Conservation (phyloP, 2,797 vertebrate genomes). For the Spheniscus humboldti region DNA sequence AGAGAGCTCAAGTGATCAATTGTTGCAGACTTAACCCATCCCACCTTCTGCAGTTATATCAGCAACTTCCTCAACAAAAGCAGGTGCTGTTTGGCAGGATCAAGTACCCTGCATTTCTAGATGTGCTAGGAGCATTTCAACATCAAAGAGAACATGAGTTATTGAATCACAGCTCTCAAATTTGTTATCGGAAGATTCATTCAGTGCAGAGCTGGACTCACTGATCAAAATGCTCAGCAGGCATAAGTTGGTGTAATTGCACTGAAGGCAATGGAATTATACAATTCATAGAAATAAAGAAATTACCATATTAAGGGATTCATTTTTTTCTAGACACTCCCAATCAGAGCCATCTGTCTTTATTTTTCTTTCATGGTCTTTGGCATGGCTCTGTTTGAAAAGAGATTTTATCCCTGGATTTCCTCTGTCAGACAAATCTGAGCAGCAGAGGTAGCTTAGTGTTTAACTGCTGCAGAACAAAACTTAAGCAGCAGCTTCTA, state of each 20-base stretch:
- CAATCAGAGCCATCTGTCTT: neutral
- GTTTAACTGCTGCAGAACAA: conserved; percentile 4
- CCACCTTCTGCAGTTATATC: neutral
- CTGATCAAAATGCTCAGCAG: neutral
- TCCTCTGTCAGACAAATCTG: conserved; percentile 34
- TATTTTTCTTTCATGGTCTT: neutral
- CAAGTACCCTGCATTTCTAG: neutral
- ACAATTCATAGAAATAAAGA: neutral
- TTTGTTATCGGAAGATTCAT: neutral
- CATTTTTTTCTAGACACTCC: neutral
- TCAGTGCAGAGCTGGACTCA: neutral
- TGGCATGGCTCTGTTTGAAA: neutral
- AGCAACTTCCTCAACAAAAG: neutral
- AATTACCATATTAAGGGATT: neutral
- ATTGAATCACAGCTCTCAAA: neutral
- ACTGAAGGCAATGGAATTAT: neutral
- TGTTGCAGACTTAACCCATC: neutral
- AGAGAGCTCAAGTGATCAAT: neutral
- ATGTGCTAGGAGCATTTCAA: neutral
- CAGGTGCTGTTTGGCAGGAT: neutral
- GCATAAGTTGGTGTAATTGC: neutral
- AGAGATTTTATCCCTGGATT: neutral
- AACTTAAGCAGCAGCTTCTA: neutral
- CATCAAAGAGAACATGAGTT: neutral
- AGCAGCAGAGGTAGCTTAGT: neutral